A percentile compares a stretch with the other conserved stretches of the same genome.
These are phyloP conservation scores for Danionella cerebrum DNA, from an alignment of 2,113 vertebrate species.

Conservation along the genomic window DNA sequence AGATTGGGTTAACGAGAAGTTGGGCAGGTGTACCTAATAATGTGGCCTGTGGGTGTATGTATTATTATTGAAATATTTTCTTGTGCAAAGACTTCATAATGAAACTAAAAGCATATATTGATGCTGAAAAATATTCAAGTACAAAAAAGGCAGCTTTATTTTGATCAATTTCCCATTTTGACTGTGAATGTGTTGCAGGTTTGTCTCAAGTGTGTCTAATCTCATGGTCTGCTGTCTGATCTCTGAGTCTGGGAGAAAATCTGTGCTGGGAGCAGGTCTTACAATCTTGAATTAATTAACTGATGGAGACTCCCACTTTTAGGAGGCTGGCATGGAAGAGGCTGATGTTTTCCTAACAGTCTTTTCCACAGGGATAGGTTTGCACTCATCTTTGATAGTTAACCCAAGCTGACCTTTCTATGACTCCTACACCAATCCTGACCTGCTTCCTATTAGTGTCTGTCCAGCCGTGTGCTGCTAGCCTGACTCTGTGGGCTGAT, in stretches of 20 bases:
- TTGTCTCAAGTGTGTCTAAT: constrained; percentile 21
- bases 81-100: too few species aligned
- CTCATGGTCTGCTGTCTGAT: constrained; percentile 13
- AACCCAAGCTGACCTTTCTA: constrained; percentile 62
- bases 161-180: neutral
- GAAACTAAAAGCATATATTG: too few species aligned
- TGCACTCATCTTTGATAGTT: constrained; percentile 76
- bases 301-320: constrained; percentile 61
- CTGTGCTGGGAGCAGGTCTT: constrained; percentile 31
- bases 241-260: constrained; percentile 12
- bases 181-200: neutral
- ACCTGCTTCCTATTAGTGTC: constrained; percentile 70
- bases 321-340: constrained; percentile 58
- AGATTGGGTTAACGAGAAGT: too few species aligned
- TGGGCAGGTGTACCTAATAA: too few species aligned
- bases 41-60: too few species aligned
- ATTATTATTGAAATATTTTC: too few species aligned
- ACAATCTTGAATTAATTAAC: constrained; percentile 70
- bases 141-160: too few species aligned
- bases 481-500: constrained; percentile 37
- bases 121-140: too few species aligned
- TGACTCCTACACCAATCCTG: constrained; percentile 59
- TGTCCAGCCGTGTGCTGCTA: constrained; percentile 44
- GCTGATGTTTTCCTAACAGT: constrained; percentile 62
- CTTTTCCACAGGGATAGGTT: constrained; percentile 71